Conservation (phyloP, 1,140 invertebrate species). For the Euglossa dilemma region DNA sequence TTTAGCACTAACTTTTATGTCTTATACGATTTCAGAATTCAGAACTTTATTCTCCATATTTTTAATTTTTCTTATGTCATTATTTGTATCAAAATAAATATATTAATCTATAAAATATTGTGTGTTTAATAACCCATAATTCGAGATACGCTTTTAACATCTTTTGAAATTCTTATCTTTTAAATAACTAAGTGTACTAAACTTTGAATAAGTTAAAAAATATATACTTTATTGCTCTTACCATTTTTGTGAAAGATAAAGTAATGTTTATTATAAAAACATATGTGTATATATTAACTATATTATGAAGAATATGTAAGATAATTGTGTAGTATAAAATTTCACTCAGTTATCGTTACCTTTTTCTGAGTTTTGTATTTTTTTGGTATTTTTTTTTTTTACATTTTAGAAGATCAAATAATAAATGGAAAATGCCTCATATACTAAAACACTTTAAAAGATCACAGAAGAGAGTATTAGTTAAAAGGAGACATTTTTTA, state of each 20-base stretch:
- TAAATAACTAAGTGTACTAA: not conserved
- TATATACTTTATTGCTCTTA: not conserved
- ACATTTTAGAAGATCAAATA: conserved; percentile 12
- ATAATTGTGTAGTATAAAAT: not conserved
- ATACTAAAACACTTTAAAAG: conserved; percentile 68
- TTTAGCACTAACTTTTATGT: not conserved
- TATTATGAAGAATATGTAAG: not conserved
- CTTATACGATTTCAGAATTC: not conserved
- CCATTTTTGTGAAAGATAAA: not conserved
- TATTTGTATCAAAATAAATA: conserved; percentile 4
- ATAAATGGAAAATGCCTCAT: conserved; percentile 67
- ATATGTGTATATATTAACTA: not conserved
- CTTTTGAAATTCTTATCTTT: not conserved
- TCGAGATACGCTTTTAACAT: not conserved
- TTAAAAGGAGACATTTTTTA: conserved; percentile 64
- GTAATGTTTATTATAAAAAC: not conserved
- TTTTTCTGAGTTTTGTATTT: not conserved
- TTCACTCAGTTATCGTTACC: not conserved
- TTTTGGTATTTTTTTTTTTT: not conserved
- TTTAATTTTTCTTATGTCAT: not conserved
- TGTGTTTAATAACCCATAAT: conserved; percentile 10
- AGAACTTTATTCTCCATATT: not conserved
- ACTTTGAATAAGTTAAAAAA: not conserved
- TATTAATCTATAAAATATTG: conserved; percentile 2
- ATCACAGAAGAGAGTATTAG: conserved; percentile 52